Conservation (phyloP, 2,113 vertebrate genomes). For the Syngnathus typhle region DNA sequence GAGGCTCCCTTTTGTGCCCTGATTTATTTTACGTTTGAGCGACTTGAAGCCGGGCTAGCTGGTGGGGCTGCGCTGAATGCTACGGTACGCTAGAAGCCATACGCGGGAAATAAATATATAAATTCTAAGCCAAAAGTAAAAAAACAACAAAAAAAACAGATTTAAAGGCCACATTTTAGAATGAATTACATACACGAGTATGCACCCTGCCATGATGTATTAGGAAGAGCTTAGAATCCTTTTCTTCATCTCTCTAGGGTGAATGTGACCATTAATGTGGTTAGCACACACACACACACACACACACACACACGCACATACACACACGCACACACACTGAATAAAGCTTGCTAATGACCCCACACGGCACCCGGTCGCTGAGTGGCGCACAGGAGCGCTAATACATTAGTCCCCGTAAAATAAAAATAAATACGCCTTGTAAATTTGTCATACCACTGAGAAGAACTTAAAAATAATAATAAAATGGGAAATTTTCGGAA, state of each 20-base stretch:
- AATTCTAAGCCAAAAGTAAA: conserved; percentile 43
- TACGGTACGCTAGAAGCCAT: conserved; percentile 73
- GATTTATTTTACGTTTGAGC: conserved; percentile 91
- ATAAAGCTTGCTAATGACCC: conserved; percentile 35
- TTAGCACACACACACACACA: neutral
- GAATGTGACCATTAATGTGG: conserved; percentile 61
- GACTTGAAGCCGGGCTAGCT: conserved; percentile 72
- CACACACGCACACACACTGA: conserved; percentile 1
- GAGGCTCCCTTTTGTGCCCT: conserved; percentile 73
- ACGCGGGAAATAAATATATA: conserved; percentile 68
- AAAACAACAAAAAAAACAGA: conserved; percentile 52
- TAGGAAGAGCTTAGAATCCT: conserved; percentile 59
- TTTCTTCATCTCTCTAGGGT: conserved; percentile 64
- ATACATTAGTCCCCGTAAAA: conserved; percentile 36
- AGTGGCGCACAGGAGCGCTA: conserved; percentile 60
- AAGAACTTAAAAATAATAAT: neutral
- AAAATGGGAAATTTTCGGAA: neutral
- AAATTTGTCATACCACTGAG: neutral
- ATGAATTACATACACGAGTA: conserved; percentile 74
- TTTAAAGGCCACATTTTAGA: conserved; percentile 80
- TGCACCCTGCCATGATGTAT: conserved; percentile 73
- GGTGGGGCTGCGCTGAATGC: conserved; percentile 76
- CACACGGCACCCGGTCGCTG: conserved; percentile 59
- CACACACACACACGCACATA: neutral
- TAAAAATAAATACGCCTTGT: neutral